Conservation (phyloP, 1,140 invertebrate genomes). For the Nomia melanderi region DNA sequence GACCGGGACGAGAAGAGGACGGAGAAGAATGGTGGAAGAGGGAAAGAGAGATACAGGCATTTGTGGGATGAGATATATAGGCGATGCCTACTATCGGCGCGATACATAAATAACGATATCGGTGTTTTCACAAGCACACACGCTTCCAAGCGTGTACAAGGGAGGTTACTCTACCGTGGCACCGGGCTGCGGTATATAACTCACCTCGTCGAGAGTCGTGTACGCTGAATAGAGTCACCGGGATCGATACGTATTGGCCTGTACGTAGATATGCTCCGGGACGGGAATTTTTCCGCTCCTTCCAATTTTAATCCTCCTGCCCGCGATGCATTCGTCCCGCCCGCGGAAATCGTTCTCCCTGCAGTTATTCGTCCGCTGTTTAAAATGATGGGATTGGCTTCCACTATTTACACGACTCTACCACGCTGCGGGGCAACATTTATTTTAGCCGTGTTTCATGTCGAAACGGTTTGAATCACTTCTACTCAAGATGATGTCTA, state of each 20-base stretch:
- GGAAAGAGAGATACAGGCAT: conserved; percentile 23
- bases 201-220: conserved; percentile 75
- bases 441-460: background rate
- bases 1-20: background rate
- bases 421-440: conserved; percentile 3
- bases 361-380: conserved; percentile 28
- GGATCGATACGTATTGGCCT: conserved; percentile 78
- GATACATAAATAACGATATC: conserved; percentile 80
- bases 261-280: conserved; percentile 67
- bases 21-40: background rate
- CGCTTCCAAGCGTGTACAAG: conserved; percentile 72
- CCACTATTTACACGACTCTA: background rate
- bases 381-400: conserved; percentile 34
- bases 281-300: conserved; percentile 46
- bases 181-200: conserved; percentile 74
- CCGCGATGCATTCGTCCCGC: conserved; percentile 9
- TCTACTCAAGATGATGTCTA: no score
- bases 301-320: conserved; percentile 47
- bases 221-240: conserved; percentile 76
- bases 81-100: conserved; percentile 63
- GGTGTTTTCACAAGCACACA: conserved; percentile 78
- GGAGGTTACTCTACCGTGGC: conserved; percentile 75
- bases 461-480: background rate
- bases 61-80: conserved; percentile 61
- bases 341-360: conserved; percentile 34